Evolutionary conservation across 2,888 invertebrate genomes (phyloP).

Genomic region (Lysandra bellargus): DNA sequence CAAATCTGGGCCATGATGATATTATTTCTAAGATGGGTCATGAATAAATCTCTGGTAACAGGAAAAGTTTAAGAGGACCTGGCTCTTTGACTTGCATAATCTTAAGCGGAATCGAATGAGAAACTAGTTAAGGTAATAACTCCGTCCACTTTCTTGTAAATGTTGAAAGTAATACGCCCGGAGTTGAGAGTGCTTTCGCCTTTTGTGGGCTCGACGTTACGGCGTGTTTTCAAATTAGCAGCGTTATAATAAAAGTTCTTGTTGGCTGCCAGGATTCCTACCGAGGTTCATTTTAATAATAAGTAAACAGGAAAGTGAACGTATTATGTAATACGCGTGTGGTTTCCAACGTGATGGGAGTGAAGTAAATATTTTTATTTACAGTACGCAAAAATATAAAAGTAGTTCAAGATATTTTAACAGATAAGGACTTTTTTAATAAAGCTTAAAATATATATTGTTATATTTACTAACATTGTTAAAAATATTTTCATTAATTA

Average conservation of each 20-base stretch:
- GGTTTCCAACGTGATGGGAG: slow-evolving; percentile 39
- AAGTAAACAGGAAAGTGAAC: slow-evolving; percentile 32
- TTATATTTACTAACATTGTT: no score
- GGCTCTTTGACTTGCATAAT: slow-evolving; percentile 39
- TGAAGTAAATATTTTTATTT: slow-evolving; percentile 36
- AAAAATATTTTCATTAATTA: neutral
- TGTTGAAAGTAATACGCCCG: slow-evolving; percentile 39
- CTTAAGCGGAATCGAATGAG: slow-evolving; percentile 45
- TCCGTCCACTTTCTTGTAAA: slow-evolving; percentile 44
- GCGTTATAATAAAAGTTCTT: slow-evolving; percentile 38
- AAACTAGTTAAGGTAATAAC: slow-evolving; percentile 46
- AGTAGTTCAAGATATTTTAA: neutral
- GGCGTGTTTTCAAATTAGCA: slow-evolving; percentile 35
- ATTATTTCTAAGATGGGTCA: slow-evolving; percentile 24
- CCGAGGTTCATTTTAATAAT: slow-evolving; percentile 42
- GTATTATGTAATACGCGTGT: slow-evolving; percentile 35
- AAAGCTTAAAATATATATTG: neutral
- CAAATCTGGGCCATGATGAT: neutral
- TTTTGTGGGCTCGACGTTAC: slow-evolving; percentile 17
- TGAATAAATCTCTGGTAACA: slow-evolving; percentile 28
- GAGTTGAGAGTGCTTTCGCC: slow-evolving; percentile 39
- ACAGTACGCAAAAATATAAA: neutral
- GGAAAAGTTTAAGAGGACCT: slow-evolving; percentile 31
- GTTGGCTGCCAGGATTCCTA: slow-evolving; percentile 42
- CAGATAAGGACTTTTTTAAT: neutral